These are phyloP conservation scores for Drosophila kikkawai DNA, from an alignment of 1,140 invertebrate genomes.

Conservation along the genomic window DNA sequence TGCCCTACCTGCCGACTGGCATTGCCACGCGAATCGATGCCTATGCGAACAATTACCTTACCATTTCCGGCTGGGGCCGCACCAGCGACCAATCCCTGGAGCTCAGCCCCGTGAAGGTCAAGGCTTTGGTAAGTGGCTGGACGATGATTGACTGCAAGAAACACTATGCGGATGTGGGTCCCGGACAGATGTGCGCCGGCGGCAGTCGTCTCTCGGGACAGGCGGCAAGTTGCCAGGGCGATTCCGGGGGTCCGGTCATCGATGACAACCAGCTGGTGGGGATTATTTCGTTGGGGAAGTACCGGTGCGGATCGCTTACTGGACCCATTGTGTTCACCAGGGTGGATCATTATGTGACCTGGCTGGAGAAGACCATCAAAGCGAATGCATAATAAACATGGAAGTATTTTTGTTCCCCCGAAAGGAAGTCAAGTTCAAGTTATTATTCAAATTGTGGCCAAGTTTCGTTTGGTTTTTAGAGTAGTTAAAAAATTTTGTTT, in stretches of 20 bases:
- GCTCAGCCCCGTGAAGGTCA: slow-evolving; percentile 49
- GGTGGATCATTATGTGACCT: slow-evolving; percentile 48
- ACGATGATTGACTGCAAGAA: slow-evolving; percentile 19
- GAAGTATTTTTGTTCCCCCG: neutral
- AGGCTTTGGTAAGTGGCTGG: slow-evolving; percentile 12
- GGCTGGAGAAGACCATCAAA: slow-evolving; percentile 35
- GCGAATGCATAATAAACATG: neutral
- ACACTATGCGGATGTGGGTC: slow-evolving; percentile 4
- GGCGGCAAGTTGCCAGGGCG: slow-evolving; percentile 43
- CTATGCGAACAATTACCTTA: slow-evolving; percentile 45
- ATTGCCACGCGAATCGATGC: neutral
- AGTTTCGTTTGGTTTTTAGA: slow-evolving; percentile 13
- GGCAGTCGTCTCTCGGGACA: neutral
- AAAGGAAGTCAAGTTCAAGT: slow-evolving; percentile 7
- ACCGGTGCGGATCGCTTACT: slow-evolving; percentile 18
- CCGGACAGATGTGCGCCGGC: slow-evolving; percentile 57
- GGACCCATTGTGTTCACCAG: slow-evolving; percentile 56
- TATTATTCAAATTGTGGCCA: slow-evolving; percentile 44
- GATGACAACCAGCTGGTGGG: slow-evolving; percentile 35
- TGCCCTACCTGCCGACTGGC: slow-evolving; percentile 5
- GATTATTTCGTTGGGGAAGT: slow-evolving; percentile 43
- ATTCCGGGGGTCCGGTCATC: slow-evolving; percentile 63
- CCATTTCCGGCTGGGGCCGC: slow-evolving; percentile 61
- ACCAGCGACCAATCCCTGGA: slow-evolving; percentile 19
- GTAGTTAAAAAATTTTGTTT: slow-evolving; percentile 38